Base-by-base conservation (phyloP, 2,113 vertebrate genomes). In the Pseudorhombus dupliciocellatus region DNA sequence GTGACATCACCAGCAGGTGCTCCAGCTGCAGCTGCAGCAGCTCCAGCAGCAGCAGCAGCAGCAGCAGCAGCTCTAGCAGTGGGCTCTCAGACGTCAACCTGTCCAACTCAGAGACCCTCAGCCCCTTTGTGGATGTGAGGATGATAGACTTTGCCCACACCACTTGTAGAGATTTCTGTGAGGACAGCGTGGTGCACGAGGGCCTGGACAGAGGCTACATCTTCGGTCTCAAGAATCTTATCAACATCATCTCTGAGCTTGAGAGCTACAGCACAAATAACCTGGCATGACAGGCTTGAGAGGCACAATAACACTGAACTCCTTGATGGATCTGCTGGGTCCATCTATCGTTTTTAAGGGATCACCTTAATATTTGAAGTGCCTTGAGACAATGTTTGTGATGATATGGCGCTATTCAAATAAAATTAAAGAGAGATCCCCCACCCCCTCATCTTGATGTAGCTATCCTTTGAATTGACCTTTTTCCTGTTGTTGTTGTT, bases 81-180 rank as follows among this genome's bases (percentile, higher is more conserved):
- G 66, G 71, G 44, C 37, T 73, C 48, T 79, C 88, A 1, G 57
- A 20, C 1, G 76, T 63, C 54, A 26, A 40, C 28, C 18, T 67
- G 70, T 54, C 76, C 92, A 5, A 16, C 93, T 75, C 95, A 81
- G 11, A 93, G 90, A 63, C 92, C 91, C 18, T 89, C 91, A 3
- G 85, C 69, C 92, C 94, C 21, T 89, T 82, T 3, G 95, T 96
- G 52, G 96, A 97, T n/a, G 95, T 98, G 84, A 95, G 95, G 65
- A 97, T 98, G 96, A 97, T 97, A 37, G 96, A 99, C 92, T 99
- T 99, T 83, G 98, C 97, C 61, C 98, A 99, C 87, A 98, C 97
- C n/a, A 98, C 98, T 10, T 99, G 97, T 91, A 96, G 96, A 84
- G 94, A 98, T 84, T 99, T 95, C 22, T 92, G 94, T 20, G 96